Base-by-base conservation (phyloP, 2,888 invertebrate species). In the Hermaeophaga mercurialis region DNA sequence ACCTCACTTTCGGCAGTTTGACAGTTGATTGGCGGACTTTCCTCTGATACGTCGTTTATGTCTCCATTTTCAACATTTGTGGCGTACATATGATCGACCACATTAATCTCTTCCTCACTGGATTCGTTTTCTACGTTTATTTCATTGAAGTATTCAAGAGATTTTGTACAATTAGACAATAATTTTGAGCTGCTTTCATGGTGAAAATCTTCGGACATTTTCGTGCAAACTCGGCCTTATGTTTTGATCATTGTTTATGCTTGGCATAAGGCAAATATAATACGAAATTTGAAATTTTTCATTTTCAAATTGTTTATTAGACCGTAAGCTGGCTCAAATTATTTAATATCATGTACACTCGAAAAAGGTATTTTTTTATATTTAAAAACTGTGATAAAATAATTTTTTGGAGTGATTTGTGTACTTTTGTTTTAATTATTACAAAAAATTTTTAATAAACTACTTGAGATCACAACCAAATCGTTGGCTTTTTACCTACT, bases 41-140 rank as follows among this genome's bases (percentile, higher is more conserved):
- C 48, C 18, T 47, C 24, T 31, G 26, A 34, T 48, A 50, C 57
- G 59, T 62, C 65, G 41, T 46, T 63, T 61, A 58, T 61, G 52
- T 59, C 67, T 12, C 58, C 65, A 61, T 69, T 72, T 58, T 65
- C 65, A 14, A 53, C 56, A 67, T 81, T 85, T 70, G 86, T 86
- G 34, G 88, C 86, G 75, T 89, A 89, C 76, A 89, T 84, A 76
- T 89, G 88, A 79, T 89, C 88, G 70, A 86, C 87, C 43, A 86
- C 83, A 70, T 84, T 56, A 38, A 58, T 50, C 28, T 59, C 59
- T 41, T 49, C 56, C 15, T 62, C 61, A 26, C 53, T 59, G 15
- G 22, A 46, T 24, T 58, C 56, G 52, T 54, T 58, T 33, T 54
- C 54, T 31, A 50, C 49, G 54, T 52, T 62, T 58, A 65, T 62